phyloP scores from a whole-genome alignment of 1,140 invertebrate genomes.

The Trachelipus rathkii region DNA sequence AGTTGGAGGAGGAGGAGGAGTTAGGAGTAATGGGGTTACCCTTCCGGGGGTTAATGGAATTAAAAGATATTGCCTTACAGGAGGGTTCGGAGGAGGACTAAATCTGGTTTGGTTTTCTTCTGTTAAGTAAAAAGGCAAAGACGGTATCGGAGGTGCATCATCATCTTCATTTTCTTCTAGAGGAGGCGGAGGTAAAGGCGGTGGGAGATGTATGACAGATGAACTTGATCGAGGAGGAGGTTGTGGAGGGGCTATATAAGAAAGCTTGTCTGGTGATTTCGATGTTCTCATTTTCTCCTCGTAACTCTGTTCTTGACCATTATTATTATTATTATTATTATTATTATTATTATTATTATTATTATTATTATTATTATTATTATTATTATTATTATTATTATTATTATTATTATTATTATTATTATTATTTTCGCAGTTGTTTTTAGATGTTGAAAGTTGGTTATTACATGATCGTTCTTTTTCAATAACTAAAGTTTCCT shows the following conservation, averaged over 20 bases:
- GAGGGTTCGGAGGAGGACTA: constrained; percentile 27
- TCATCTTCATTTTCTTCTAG: constrained; percentile 11
- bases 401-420: too few relatives aligned
- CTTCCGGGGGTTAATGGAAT: constrained; percentile 35
- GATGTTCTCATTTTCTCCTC: too few relatives aligned
- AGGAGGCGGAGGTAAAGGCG: constrained; percentile 24
- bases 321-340: too few relatives aligned
- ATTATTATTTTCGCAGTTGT: too few relatives aligned
- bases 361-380: too few relatives aligned
- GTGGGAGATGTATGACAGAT: constrained; percentile 1
- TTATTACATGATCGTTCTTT: too few relatives aligned
- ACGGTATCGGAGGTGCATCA: background rate
- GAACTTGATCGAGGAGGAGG: constrained; percentile 23
- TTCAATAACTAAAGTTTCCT: too few relatives aligned
- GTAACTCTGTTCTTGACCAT: too few relatives aligned
- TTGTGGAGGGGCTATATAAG: background rate
- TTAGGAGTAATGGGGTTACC: constrained; percentile 19
- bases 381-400: too few relatives aligned
- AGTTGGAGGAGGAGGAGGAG: constrained; percentile 41
- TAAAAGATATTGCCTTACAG: constrained; percentile 39
- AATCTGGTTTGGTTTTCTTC: background rate
- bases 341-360: too few relatives aligned
- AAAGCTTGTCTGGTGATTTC: too few relatives aligned
- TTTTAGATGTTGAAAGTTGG: too few relatives aligned
- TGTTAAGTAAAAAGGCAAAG: background rate